Evolutionary conservation across 2,888 invertebrate genomes (phyloP).

Genomic region (Chaitophorus viminalis): DNA sequence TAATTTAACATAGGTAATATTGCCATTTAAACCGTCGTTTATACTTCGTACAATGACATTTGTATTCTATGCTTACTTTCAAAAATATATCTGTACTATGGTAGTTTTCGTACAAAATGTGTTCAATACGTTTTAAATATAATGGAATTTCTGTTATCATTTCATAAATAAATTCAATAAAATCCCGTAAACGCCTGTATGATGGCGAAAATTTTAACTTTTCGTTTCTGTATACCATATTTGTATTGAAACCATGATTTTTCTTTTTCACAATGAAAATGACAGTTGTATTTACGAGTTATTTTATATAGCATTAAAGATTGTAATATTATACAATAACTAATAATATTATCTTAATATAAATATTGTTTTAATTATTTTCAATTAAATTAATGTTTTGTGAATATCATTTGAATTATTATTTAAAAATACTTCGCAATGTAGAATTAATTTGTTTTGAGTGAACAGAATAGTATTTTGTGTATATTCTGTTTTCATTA

Average conservation of each 20-base stretch:
- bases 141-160: background rate
- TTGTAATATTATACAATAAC: background rate
- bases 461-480: too few species aligned
- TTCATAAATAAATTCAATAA: background rate
- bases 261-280: background rate
- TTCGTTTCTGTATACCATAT: slow-evolving; percentile 50
- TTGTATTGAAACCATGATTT: slow-evolving; percentile 38
- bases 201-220: slow-evolving; percentile 49
- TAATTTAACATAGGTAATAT: background rate
- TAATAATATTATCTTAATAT: background rate
- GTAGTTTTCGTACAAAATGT: background rate
- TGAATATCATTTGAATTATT: too few species aligned
- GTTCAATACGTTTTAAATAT: slow-evolving; percentile 35
- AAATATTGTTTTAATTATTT: background rate
- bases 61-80: background rate
- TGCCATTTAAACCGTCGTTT: too few species aligned
- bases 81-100: background rate
- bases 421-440: too few species aligned
- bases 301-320: background rate
- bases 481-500: too few species aligned
- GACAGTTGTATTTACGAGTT: background rate
- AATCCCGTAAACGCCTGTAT: slow-evolving; percentile 7
- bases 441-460: too few species aligned
- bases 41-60: too few species aligned
- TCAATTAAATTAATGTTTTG: background rate